phyloP scores from a whole-genome alignment of 1,140 invertebrate genomes.

The Polypedilum vanderplanki region DNA sequence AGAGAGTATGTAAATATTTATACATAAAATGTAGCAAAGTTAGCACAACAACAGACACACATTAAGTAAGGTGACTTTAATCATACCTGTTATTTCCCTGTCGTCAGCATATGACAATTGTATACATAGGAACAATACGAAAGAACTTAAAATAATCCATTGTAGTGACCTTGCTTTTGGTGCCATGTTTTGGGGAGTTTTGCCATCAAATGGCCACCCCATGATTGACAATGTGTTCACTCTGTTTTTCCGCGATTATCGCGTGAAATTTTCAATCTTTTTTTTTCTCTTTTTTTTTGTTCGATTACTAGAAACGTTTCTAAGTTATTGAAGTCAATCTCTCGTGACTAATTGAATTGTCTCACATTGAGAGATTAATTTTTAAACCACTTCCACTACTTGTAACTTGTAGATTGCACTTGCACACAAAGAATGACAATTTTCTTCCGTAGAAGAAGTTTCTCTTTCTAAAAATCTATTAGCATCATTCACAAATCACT shows the following conservation, averaged over 20 bases:
- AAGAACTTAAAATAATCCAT: conserved; percentile 24
- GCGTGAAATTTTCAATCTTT: neutral
- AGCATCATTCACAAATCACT: no score
- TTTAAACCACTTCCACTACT: no score
- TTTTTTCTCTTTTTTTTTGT: neutral
- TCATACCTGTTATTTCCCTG: conserved; percentile 20
- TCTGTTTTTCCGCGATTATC: no score
- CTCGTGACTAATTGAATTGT: neutral
- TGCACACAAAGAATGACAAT: no score
- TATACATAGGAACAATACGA: neutral
- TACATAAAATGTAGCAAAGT: no score
- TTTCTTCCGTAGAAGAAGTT: neutral
- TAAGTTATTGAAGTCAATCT: neutral
- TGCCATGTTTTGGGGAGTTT: conserved; percentile 14
- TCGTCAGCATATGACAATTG: conserved; percentile 9
- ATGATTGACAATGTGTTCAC: neutral
- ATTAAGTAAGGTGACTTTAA: neutral
- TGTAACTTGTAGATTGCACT: no score
- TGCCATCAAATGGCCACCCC: conserved; percentile 23
- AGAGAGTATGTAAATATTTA: no score
- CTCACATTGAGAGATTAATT: neutral
- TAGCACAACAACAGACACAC: no score
- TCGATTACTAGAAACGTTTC: neutral
- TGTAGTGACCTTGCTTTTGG: conserved; percentile 5
- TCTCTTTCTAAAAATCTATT: neutral